Base-by-base conservation (phyloP, 2,888 invertebrate genomes). In the Pachydiplax longipennis region DNA sequence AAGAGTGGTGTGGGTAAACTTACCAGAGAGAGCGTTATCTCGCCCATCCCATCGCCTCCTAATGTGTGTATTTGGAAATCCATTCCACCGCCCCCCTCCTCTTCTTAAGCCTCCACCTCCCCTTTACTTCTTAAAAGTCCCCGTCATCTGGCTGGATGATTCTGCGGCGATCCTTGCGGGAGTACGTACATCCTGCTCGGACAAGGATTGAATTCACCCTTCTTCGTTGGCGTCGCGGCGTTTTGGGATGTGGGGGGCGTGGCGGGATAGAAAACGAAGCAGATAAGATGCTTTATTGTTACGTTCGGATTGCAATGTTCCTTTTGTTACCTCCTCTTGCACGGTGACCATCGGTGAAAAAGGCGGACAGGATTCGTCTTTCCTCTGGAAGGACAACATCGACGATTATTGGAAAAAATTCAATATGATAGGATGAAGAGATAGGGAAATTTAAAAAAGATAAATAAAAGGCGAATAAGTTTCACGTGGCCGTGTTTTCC, bases 61-160 rank as follows among this genome's bases (percentile, higher is more conserved):
- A 83, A 83, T 83, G 83, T 83, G 83, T 83, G 83, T 83, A 83
- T 83, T 83, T 83, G 83, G 83, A 83, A 83, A 83, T 83, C 83
- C 83, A 83, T 83, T 83, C 83, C 83, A 35, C 58, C 31, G 18
- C 22, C 22, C 40, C 53, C 53, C 83, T 15, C 44, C 44, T n/a
- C 44, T 81, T 44, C 40, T 81, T 44, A 40, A 31, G 2, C 35
- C 13, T 48, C 13, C 82, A 8, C 48, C 82, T 12, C 4, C 48
- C 53, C 82, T 82, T 35, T 3, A n/a, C 82, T 31, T 12, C 15
- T 73, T 73, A 31, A 31, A 73, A 73, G 73, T 31, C 73, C 31
- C 73, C 25, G 73, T 73, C 73, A 73, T 73, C 73, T 73, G 65
- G 73, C 73, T 31, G 25, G 73, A 25, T 31, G 73, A 73, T 73